These are phyloP conservation scores for Plestiodon gilberti DNA, from an alignment of 2,113 vertebrate genomes.

Conservation along the genomic window DNA sequence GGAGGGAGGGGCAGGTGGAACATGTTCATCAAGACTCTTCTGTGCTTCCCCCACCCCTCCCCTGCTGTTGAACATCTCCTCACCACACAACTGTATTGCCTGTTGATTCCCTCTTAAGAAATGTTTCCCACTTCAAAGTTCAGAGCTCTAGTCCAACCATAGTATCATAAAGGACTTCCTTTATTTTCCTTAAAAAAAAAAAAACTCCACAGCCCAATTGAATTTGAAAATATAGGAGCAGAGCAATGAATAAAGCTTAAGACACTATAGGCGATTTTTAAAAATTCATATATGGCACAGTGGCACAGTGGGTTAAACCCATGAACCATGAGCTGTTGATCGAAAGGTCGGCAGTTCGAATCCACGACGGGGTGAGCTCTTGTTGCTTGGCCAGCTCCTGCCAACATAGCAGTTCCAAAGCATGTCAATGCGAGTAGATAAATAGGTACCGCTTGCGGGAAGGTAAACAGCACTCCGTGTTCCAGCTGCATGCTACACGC, in stretches of 20 bases:
- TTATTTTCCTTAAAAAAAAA: not conserved
- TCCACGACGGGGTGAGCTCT: too few relatives aligned
- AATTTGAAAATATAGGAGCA: not conserved
- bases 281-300: too few relatives aligned
- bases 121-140: constrained; percentile 36
- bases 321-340: too few relatives aligned
- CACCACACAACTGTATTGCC: constrained; percentile 40
- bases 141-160: constrained; percentile 19
- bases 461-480: too few relatives aligned
- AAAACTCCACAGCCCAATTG: constrained; percentile 28
- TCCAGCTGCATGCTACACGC: too few relatives aligned
- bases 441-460: too few relatives aligned
- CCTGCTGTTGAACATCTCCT: constrained; percentile 24
- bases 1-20: constrained; percentile 37
- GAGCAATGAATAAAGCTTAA: constrained; percentile 4
- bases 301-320: too few relatives aligned
- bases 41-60: constrained; percentile 45
- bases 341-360: too few relatives aligned
- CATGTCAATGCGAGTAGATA: too few relatives aligned
- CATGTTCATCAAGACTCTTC: constrained; percentile 74
- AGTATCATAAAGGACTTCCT: constrained; percentile 13
- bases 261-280: not conserved
- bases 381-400: too few relatives aligned
- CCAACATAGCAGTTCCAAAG: too few relatives aligned
- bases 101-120: constrained; percentile 32